Base-by-base conservation (phyloP, 1,140 invertebrate species). In the Platorchestia sp. region DNA sequence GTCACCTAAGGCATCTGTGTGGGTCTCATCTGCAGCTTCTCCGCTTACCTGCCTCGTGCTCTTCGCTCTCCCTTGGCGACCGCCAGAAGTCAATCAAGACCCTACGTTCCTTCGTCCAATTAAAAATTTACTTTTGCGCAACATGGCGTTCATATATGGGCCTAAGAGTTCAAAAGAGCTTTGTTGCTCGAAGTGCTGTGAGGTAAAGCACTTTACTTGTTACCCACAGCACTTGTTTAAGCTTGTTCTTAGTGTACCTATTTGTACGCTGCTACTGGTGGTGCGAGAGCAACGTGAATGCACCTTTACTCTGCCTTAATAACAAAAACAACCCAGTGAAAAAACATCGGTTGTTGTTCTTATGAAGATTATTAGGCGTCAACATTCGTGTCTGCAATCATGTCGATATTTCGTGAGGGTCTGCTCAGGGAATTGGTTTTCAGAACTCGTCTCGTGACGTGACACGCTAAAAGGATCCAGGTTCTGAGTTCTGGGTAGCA, bases 1-100 rank as follows among this genome's bases (percentile, higher is more conserved):
- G 87, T 89, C 43, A 89, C 87, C n/a, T 89, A 89, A 89, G 59
- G 59, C 59, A 75, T 36, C 59, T 75, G 10, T 75, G 59, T 75
- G 59, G 59, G 59, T 75, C 59, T 75, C 59, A 75, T 75, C 59
- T 7, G 36, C 59, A 75, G 59, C 59, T 75, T 27, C 14, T 75
- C 59, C 14, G 14, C 14, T 36, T 75, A 14, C 27, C 59, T 1
- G 59, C 59, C 27, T 75, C 59, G 47, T 51, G 47, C 47, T 51
- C 47, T 51, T 19, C 47, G 6, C 47, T 19, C 47, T 75, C 27
- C 59, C 27, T 36, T 75, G 59, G 59, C 59, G 14, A 75, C 19
- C 47, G 6, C 47, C 6, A 7, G 27, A 36, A 75, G 14, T 75
- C 59, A 36, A 36, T 1, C 59, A 36, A 75, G 59, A 75, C 59